A percentile compares a stretch with the other conserved stretches of the same genome.
Evolutionary conservation across 2,113 vertebrate species (phyloP).

Genomic region (Pachycephala philippinensis): DNA sequence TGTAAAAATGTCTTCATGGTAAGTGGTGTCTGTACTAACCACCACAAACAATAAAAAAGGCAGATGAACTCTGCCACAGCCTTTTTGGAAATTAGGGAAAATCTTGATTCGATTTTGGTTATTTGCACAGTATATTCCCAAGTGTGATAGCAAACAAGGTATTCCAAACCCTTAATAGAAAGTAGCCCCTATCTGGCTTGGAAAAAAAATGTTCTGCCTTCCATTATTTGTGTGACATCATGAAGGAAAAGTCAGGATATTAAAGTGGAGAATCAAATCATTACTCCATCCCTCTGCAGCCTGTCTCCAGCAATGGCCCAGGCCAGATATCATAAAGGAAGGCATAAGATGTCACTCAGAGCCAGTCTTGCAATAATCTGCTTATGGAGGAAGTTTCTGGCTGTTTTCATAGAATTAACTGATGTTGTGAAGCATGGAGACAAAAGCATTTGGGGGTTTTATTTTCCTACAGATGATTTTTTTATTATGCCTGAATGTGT

Average conservation of each 20-base stretch:
- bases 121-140: not conserved
- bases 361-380: slow-evolving; percentile 1
- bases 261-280: slow-evolving; percentile 36
- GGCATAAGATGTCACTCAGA: not conserved
- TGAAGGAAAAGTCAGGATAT: not conserved
- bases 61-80: slow-evolving; percentile 17
- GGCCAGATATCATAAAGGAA: not conserved
- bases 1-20: not conserved
- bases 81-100: slow-evolving; percentile 6
- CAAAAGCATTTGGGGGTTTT: not conserved
- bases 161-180: not conserved
- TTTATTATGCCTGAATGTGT: not conserved
- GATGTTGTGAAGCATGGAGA: not conserved
- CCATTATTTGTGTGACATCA: slow-evolving; percentile 25
- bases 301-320: slow-evolving; percentile 8
- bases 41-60: slow-evolving; percentile 1
- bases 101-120: slow-evolving; percentile 28
- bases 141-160: not conserved
- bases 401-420: slow-evolving; percentile 25
- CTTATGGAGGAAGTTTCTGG: slow-evolving; percentile 16
- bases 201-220: not conserved
- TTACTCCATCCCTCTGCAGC: not conserved
- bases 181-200: not conserved
- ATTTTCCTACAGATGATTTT: not conserved
- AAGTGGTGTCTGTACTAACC: not conserved